Base-by-base conservation (phyloP, 2,113 vertebrate genomes). In the Archilochus colubris region DNA sequence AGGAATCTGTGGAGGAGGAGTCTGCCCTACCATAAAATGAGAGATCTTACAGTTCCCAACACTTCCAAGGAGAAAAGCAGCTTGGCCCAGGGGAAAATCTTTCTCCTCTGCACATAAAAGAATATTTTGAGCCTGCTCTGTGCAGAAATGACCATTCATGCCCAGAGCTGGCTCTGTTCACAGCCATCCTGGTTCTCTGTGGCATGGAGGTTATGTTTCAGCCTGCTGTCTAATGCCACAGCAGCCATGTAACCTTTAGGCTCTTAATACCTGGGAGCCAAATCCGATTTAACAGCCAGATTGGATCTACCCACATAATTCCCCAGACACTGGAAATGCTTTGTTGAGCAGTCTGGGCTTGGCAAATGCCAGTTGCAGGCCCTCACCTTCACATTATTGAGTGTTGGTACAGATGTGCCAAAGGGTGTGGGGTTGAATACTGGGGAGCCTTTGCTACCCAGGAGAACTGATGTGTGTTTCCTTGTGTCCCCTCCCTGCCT, bases 291-390 rank as follows among this genome's bases (percentile, higher is more conserved):
- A 75, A 54, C 53, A 75, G 67, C 85, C 92, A 91, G 89, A 94
- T 93, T 93, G 91, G 80, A 94, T 97, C 93, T 95, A 66, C 63
- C 74, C 48, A 63, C 73, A 69, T 96, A 89, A 97, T 96, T 96
- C 73, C 48, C 13, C 13, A 69, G 68, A 20, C 2, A 2, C 5
- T 86, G 20, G 75, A 83, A 83, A 51, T 63, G 69, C 24, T 89
- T 91, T 80, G 48, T 84, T 94, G 84, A 82, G 54, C n/a, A 69
- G 11, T 72, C 23, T 9, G 7, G 62, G 31, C 51, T 58, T 84
- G 40, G 38, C 25, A 85, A 30, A 43, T 58, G 4, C 51, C 43
- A 28, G 19, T 28, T 59, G 86, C 12, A 22, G 46, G 24, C 40
- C 40, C 53, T 43, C 53, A 58, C 40, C 25, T 78, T 77, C 3